Conservation (phyloP, 30 jellyfish, hydroid and myxozoan genomes). For the Haliclystus octoradiatus region DNA sequence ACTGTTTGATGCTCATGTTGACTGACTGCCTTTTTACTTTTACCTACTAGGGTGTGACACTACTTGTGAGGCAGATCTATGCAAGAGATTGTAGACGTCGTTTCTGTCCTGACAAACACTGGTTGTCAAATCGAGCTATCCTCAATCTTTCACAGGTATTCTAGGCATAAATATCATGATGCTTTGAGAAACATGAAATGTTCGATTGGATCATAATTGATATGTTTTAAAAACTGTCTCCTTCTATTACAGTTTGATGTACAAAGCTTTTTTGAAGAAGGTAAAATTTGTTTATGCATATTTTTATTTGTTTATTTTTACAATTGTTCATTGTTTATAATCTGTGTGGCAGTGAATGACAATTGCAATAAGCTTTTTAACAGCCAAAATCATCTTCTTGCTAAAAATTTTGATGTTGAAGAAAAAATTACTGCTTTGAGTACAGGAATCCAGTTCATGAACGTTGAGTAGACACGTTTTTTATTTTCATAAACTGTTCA, state of each 20-base stretch:
- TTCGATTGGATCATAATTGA: background rate
- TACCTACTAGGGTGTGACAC: conserved; percentile 39
- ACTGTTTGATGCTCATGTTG: background rate
- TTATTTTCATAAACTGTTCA: no score
- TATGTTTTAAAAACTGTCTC: background rate
- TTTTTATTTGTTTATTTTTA: background rate
- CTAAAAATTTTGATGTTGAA: no score
- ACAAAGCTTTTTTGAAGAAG: conserved; percentile 38
- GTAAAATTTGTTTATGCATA: background rate
- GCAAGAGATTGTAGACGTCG: conserved; percentile 73
- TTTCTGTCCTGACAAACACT: conserved; percentile 81
- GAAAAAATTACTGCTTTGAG: no score
- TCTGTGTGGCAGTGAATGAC: conserved; percentile 10
- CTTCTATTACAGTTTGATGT: conserved; percentile 10
- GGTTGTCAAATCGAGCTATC: conserved; percentile 73
- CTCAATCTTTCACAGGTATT: conserved; percentile 45
- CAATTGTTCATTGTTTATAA: background rate
- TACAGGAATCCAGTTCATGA: no score
- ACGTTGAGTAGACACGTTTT: no score
- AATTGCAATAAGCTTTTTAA: background rate
- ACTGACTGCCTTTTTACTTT: background rate
- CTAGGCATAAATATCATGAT: no score
- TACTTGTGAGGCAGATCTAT: conserved; percentile 53
- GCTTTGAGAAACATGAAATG: background rate
- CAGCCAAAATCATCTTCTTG: no score